phyloP scores from a whole-genome alignment of 2,113 vertebrate species.

The Isurus oxyrinchus region DNA sequence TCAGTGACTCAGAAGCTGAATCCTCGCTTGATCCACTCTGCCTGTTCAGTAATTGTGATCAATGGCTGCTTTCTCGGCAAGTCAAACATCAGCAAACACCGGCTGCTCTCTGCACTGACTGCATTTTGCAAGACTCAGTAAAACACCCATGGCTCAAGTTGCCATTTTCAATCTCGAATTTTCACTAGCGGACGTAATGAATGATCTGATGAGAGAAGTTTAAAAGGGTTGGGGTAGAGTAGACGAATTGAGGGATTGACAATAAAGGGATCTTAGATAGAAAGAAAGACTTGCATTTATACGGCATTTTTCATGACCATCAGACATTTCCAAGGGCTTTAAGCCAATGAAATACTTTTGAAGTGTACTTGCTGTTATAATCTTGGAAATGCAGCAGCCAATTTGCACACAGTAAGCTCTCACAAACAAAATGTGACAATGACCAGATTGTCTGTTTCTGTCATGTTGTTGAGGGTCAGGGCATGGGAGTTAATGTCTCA shows the following conservation, averaged over 20 bases:
- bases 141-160: neutral
- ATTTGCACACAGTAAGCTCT: neutral
- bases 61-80: neutral
- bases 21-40: neutral
- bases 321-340: neutral
- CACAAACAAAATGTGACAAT: neutral
- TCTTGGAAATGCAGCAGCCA: neutral
- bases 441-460: neutral
- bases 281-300: neutral
- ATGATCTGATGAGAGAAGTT: neutral
- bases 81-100: neutral
- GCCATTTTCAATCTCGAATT: neutral
- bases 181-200: neutral
- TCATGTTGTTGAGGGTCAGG: neutral
- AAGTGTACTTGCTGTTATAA: neutral
- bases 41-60: neutral
- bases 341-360: neutral
- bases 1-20: constrained; percentile 24
- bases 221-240: neutral
- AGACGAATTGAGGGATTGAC: neutral
- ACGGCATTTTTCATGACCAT: neutral
- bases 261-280: neutral
- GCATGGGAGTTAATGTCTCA: neutral
- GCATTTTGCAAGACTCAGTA: neutral
- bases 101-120: neutral